These are phyloP conservation scores for Condylura cristata DNA, from an alignment of 2,113 vertebrate genomes.

Conservation along the genomic window DNA sequence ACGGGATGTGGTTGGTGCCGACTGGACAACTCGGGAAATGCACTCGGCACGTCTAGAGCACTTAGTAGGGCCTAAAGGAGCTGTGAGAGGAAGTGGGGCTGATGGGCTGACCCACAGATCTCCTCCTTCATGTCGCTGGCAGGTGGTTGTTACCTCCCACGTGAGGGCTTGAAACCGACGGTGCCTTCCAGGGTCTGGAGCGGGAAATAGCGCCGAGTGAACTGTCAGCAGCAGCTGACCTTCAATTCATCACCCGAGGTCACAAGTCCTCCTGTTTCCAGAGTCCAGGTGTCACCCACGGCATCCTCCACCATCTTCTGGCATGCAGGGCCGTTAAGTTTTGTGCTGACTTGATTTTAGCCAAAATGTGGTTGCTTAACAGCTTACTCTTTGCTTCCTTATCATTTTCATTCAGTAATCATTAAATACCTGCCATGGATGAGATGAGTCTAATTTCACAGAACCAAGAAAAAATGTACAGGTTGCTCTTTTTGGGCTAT, in stretches of 20 bases:
- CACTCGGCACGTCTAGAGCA: accelerated
- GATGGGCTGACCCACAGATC: neutral
- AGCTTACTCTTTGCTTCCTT: neutral
- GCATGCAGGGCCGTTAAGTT: accelerated
- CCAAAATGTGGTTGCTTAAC: neutral
- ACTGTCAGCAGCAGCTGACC: neutral
- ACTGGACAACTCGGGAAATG: no score
- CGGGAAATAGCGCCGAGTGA: neutral
- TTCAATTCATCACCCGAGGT: neutral
- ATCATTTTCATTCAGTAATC: neutral
- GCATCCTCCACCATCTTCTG: neutral
- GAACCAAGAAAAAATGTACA: neutral
- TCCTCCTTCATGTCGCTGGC: accelerated
- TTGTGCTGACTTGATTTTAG: neutral
- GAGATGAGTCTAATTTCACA: neutral
- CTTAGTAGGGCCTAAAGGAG: neutral
- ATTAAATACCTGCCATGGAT: no score
- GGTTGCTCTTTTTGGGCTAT: neutral
- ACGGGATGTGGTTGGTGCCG: accelerated
- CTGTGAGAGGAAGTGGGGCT: neutral
- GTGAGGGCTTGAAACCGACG: neutral
- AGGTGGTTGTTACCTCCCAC: neutral
- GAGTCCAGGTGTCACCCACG: neutral
- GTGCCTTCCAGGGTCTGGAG: neutral
- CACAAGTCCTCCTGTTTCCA: neutral